Conservation (phyloP, 2,797 vertebrate genomes). For the Myotis findleyi region DNA sequence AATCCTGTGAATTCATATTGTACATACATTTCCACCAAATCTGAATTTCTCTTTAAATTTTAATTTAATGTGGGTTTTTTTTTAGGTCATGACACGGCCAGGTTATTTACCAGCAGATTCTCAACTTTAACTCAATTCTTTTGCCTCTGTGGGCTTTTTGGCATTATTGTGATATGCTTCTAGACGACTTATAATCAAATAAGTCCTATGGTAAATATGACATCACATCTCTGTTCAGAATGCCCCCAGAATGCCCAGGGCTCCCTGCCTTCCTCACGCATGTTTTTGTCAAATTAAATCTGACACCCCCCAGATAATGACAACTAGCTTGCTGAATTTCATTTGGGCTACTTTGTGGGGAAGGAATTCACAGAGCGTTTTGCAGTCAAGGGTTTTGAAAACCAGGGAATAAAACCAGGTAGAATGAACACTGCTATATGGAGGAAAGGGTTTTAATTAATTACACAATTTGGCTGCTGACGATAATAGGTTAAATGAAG, state of each 20-base stretch:
- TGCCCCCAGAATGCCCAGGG: slow-evolving; percentile 25
- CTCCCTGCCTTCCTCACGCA: slow-evolving; percentile 40
- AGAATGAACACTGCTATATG: neutral
- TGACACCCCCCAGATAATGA: slow-evolving; percentile 63
- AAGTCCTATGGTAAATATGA: slow-evolving; percentile 12
- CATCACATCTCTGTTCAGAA: slow-evolving; percentile 22
- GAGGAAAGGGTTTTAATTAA: slow-evolving; percentile 5
- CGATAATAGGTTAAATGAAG: neutral
- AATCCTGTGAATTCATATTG: slow-evolving; percentile 23
- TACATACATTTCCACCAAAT: neutral
- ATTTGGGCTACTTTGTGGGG: neutral
- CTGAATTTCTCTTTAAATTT: slow-evolving; percentile 63
- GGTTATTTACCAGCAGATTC: neutral
- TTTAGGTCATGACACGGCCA: slow-evolving; percentile 16
- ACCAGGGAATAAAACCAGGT: neutral
- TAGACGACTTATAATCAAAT: slow-evolving; percentile 34
- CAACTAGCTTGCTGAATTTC: slow-evolving; percentile 50
- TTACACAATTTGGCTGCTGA: neutral
- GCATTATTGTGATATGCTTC: slow-evolving; percentile 4
- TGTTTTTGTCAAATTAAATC: slow-evolving; percentile 71
- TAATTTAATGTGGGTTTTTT: neutral
- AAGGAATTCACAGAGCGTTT: slow-evolving; percentile 50
- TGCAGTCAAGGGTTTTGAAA: slow-evolving; percentile 39
- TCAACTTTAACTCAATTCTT: slow-evolving; percentile 61
- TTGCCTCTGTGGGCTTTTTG: slow-evolving; percentile 1